These are phyloP conservation scores for Leucopsar rothschildi DNA, from an alignment of 2,113 vertebrate genomes.

Conservation along the genomic window DNA sequence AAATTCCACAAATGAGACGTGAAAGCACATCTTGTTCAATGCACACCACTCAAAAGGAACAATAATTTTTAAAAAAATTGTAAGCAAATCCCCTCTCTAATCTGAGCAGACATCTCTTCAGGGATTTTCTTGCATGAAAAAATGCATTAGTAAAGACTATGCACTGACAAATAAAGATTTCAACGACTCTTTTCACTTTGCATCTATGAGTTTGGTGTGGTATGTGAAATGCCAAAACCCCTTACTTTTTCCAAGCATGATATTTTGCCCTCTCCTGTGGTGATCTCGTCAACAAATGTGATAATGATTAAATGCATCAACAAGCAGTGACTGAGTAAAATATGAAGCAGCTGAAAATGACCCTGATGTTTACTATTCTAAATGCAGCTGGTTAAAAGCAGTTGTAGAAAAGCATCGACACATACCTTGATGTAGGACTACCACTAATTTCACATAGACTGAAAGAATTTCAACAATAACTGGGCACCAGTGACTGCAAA, in stretches of 20 bases:
- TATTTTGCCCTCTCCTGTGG: neutral
- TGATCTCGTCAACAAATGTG: neutral
- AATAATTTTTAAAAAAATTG: neutral
- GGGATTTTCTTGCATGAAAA: neutral
- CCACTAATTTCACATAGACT: neutral
- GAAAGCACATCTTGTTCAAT: neutral
- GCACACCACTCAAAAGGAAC: neutral
- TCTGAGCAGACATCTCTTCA: neutral
- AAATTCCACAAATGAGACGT: neutral
- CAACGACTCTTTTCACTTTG: neutral
- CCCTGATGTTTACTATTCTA: neutral
- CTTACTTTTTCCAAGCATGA: neutral
- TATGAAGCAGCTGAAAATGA: neutral
- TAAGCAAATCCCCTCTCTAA: neutral
- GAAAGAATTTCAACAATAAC: neutral
- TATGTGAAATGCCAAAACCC: neutral
- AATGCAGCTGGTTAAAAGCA: neutral
- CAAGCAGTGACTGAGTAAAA: neutral
- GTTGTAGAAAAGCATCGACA: neutral
- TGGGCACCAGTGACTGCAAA: neutral
- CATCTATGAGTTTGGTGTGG: neutral
- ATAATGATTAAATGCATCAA: neutral
- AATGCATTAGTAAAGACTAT: neutral
- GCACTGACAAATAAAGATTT: neutral
- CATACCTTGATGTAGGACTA: neutral